Conservation (phyloP, 2,797 vertebrate species). For the Emydoidea blandingii region DNA sequence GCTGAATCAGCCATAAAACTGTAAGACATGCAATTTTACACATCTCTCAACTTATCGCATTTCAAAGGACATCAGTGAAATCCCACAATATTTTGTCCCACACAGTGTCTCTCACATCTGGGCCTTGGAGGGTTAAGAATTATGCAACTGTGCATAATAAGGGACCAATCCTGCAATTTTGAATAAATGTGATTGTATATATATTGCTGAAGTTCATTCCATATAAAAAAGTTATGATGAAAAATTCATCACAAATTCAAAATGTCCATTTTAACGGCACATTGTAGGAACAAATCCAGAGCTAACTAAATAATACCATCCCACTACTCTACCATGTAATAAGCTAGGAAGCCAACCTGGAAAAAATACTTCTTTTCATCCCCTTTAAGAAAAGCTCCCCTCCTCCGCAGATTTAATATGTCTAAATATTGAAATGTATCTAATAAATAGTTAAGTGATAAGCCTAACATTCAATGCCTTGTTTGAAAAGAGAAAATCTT, state of each 20-base stretch:
- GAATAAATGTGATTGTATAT: not conserved
- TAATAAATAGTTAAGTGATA: not conserved
- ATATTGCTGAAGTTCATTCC: not conserved
- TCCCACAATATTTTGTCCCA: not conserved
- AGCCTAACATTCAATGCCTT: not conserved
- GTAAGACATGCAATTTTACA: constrained; percentile 53
- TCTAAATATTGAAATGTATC: constrained; percentile 33
- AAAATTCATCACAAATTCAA: constrained; percentile 56
- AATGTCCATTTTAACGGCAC: not conserved
- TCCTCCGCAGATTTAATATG: not conserved
- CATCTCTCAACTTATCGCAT: constrained; percentile 69
- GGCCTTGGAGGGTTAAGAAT: not conserved
- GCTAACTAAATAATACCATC: not conserved
- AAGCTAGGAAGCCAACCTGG: not conserved
- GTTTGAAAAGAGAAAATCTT: constrained; percentile 49
- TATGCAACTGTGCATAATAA: not conserved
- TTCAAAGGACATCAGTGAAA: constrained; percentile 57
- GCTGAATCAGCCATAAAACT: not conserved
- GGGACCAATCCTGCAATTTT: not conserved
- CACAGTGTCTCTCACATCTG: not conserved
- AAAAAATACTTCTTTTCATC: not conserved
- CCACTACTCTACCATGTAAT: not conserved
- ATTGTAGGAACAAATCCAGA: not conserved
- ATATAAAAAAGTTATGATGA: not conserved
- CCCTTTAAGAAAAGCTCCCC: not conserved